Evolutionary conservation across 2,888 invertebrate genomes (phyloP), one percentile per base, ranked within the genome.

Genomic region (Pollenia griseotomentosa): DNA sequence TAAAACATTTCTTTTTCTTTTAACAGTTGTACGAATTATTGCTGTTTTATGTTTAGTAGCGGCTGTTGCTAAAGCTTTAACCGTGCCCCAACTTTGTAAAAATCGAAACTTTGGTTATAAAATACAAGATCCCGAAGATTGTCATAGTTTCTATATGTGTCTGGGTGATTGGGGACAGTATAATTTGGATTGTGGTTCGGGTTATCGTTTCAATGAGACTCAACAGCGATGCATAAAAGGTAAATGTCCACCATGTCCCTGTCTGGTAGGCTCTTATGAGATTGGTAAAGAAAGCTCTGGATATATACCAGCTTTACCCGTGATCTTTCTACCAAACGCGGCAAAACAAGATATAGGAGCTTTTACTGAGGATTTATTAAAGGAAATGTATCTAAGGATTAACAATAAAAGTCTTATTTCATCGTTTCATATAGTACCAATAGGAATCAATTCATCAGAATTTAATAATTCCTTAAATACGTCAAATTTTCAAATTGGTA

Each of bases 91-190:
- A 65, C 40, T 71, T n/a, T 86, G 86, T 14, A 42, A 61, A 77
- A 73, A 2, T n/a, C 73, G 65, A 33, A 44, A 79, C 40, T 82
- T 89, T 11, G 86, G 88, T 0, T 87, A 85, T 74, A 89, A 86
- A 70, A 57, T 83, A 23, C 86, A 87, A 66, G 88, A 89, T 83
- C 86, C 85, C 2, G 70, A 78, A 16, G 88, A 89, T 74, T 87
- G 88, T 55, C 88, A 87, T 10, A 85, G 78, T n/a, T 89, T 87
- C 23, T 88, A 86, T 70, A 71, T 87, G 10, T 89, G 89, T n/a
- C 59, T 89, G 10, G 88, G 86, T 8, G 46, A 42, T 8, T 73
- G 75, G 59, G 88, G 88, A 0, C 63, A 88, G 77, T 86, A 81
- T 44, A 73, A 40, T 6, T 65, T 82, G 44, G 80, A 79, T 14